phyloP scores from a whole-genome alignment of 2,113 vertebrate genomes.

The Leptobrachium leishanense region DNA sequence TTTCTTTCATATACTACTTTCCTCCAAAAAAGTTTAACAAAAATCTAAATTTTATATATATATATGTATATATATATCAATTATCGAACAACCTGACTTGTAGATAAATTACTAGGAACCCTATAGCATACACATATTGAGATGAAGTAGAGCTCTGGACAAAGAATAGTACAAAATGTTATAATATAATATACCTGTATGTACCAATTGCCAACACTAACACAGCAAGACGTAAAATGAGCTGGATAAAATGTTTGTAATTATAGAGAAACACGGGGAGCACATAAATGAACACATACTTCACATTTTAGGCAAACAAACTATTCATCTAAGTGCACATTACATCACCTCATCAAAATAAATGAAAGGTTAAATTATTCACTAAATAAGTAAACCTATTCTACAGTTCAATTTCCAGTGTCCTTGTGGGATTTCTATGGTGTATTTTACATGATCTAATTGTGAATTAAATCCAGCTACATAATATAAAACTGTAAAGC shows the following conservation, averaged over 20 bases:
- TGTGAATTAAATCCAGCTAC: neutral
- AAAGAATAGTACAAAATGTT: constrained; percentile 11
- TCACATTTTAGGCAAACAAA: constrained; percentile 31
- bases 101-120: constrained; percentile 17
- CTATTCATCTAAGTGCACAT: constrained; percentile 31
- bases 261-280: constrained; percentile 14
- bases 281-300: constrained; percentile 25
- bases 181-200: constrained; percentile 9
- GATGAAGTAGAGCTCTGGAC: neutral
- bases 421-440: neutral
- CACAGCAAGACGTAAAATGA: constrained; percentile 16
- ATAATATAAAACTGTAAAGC: no score
- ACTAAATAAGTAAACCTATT: neutral
- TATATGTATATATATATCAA: neutral
- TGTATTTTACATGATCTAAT: neutral
- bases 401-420: neutral
- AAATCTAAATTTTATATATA: no score
- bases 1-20: constrained; percentile 23
- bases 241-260: constrained; percentile 24
- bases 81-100: neutral
- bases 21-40: neutral
- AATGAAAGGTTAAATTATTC: constrained; percentile 17
- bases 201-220: constrained; percentile 15
- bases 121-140: constrained; percentile 5
- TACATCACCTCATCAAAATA: constrained; percentile 21